Percentiles rank a stretch among this genome's conserved stretches.
Evolutionary conservation across 2,888 invertebrate species (phyloP).

Genomic region (Cepaea hortensis): DNA sequence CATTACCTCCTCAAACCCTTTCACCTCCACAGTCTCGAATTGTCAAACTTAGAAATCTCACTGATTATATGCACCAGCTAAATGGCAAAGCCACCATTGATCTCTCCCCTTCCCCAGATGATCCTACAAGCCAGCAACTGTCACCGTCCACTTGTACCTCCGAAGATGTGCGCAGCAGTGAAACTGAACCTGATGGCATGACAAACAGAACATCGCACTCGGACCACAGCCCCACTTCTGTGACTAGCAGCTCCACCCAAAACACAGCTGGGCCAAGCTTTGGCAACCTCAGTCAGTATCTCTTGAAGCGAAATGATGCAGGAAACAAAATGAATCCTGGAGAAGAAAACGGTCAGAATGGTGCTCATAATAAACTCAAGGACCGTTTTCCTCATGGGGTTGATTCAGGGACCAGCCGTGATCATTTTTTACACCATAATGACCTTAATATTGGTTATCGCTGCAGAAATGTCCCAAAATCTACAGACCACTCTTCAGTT

Average conservation of each 20-base stretch:
- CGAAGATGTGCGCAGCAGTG: conserved; percentile 66
- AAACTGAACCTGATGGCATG: conserved; percentile 61
- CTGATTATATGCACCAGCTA: conserved; percentile 64
- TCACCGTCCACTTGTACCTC: conserved; percentile 67
- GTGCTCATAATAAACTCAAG: background rate
- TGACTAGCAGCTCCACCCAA: conserved; percentile 63
- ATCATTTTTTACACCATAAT: conserved; percentile 38
- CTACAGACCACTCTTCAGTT: conserved; percentile 36
- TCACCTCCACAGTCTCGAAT: conserved; percentile 69
- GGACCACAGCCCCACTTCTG: conserved; percentile 65
- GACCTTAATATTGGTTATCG: conserved; percentile 26
- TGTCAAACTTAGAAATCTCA: conserved; percentile 65
- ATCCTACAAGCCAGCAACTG: conserved; percentile 63
- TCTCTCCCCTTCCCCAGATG: conserved; percentile 70
- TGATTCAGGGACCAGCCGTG: background rate
- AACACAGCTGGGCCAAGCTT: conserved; percentile 59
- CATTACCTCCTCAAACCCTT: conserved; percentile 57
- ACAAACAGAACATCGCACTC: conserved; percentile 55
- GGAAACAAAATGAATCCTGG: conserved; percentile 50
- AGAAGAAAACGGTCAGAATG: conserved; percentile 18
- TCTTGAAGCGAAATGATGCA: conserved; percentile 60
- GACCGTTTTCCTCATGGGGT: background rate
- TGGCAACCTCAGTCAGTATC: conserved; percentile 68
- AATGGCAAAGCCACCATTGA: conserved; percentile 67
- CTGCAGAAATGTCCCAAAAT: background rate